Base-by-base conservation (phyloP, 2,888 invertebrate genomes). In the Crossocerus cetratus region DNA sequence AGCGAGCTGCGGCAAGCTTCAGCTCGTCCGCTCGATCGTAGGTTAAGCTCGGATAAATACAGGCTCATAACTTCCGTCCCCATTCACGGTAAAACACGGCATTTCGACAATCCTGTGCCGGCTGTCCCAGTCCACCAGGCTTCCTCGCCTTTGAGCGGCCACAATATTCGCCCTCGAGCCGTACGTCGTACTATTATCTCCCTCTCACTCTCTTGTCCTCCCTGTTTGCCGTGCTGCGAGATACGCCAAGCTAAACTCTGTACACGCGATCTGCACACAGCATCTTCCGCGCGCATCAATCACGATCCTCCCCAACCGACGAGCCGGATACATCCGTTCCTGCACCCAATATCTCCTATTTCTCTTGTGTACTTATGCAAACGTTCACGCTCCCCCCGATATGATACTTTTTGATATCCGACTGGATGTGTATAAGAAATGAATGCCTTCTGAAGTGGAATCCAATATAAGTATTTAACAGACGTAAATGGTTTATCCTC, bases 11-110 rank as follows among this genome's bases (percentile, higher is more conserved):
- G 60, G 60, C 53, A 49, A 20, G 23, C 54, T 76, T 65, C 62
- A 22, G 55, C 66, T 64, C 69, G 65, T 68, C 65, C 64, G 76
- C 74, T 60, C 63, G 81, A 77, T 80, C 75, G 72, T 71, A 76
- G 81, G 83, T 81, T 86, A 86, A 86, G 82, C 83, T 70, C 65
- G 82, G 83, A 87, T 86, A 86, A 87, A 87, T 86, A 85, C 78
- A 74, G 69, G 58, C 72, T 74, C 78, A 71, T 79, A 70, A 74
- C 80, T 78, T 72, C 49, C 20, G 16, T 32, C 16, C 62, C 16
- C 32, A 49, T 13, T 57, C 42, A 20, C 44, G 44, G 14, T 61
- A 16, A n/a, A n/a, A 44, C 20, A 32, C 14, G 23, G 21, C 23
- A 14, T 13, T 18, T 11, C 22, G 3, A 49, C n/a, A 16, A 49